phyloP scores from a whole-genome alignment of 2,797 vertebrate genomes.

The Hyperoplus lanceolatus region DNA sequence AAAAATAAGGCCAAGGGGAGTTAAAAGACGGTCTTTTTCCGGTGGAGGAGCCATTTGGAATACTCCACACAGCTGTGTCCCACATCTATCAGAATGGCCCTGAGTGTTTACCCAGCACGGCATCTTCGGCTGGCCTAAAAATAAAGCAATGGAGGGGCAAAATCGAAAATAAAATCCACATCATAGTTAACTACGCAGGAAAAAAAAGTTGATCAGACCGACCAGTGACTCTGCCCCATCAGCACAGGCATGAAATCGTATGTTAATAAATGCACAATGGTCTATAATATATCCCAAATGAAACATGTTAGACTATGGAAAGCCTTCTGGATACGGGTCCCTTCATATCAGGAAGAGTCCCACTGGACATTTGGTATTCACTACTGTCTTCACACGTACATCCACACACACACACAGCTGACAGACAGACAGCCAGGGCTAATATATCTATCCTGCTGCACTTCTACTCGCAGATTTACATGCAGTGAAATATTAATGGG shows the following conservation, averaged over 20 bases:
- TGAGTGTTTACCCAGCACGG: constrained; percentile 48
- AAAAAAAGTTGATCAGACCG: constrained; percentile 38
- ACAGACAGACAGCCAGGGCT: constrained; percentile 37
- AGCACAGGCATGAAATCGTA: constrained; percentile 9
- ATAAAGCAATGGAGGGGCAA: constrained; percentile 44
- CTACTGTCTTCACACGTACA: constrained; percentile 13
- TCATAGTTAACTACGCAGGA: constrained; percentile 20
- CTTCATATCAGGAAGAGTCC: constrained; percentile 56
- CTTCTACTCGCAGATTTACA: constrained; percentile 66
- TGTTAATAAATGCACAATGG: constrained; percentile 2
- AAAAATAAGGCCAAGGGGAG: constrained; percentile 43
- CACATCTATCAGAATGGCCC: constrained; percentile 68
- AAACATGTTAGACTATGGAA: constrained; percentile 27
- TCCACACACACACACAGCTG: constrained; percentile 22
- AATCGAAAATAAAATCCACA: constrained; percentile 15
- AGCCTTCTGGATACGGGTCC: constrained; percentile 18
- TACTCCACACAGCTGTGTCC: constrained; percentile 76
- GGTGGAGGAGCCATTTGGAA: constrained; percentile 52
- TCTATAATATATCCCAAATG: constrained; percentile 17
- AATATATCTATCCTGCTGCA: constrained; percentile 63
- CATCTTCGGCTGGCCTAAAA: constrained; percentile 50
- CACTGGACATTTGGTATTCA: constrained; percentile 56
- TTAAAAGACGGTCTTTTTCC: constrained; percentile 10
- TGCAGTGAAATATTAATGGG: constrained; percentile 82
- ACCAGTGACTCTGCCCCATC: background rate